Evolutionary conservation across 64 coral and sea anemone genomes (phyloP).

Genomic region (Pocillopora damicornis): DNA sequence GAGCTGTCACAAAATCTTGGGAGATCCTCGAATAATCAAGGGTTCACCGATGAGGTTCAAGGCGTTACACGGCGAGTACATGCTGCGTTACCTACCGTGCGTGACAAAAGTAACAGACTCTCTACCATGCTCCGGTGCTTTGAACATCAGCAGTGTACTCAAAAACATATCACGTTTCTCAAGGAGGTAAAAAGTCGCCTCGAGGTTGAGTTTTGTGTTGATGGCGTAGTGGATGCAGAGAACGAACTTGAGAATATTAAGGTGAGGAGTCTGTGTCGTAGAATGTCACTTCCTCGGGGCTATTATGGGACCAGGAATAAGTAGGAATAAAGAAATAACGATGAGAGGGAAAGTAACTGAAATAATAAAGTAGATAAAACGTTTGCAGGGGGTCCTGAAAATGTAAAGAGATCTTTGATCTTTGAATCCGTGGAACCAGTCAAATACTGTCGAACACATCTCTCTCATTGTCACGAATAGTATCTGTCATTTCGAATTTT

Average conservation of each 20-base stretch:
- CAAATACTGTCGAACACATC: no score
- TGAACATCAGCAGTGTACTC: constrained; percentile 62
- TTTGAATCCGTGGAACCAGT: no score
- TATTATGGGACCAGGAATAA: no score
- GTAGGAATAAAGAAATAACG: no score
- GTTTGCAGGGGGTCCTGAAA: no score
- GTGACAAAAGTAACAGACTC: constrained; percentile 51
- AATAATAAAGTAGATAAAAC: no score
- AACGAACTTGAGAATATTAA: constrained; percentile 68
- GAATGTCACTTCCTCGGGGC: no score
- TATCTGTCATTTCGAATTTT: no score
- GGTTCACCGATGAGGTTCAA: constrained; percentile 55
- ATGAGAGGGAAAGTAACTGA: no score
- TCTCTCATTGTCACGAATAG: no score
- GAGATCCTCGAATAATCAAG: constrained; percentile 49
- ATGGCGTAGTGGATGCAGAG: constrained; percentile 72
- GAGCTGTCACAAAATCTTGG: constrained; percentile 45
- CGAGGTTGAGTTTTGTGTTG: constrained; percentile 83
- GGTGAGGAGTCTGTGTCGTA: constrained; percentile 27
- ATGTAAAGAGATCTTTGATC: no score
- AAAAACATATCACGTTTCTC: constrained; percentile 80
- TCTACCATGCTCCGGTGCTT: constrained; percentile 64
- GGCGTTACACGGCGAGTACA: constrained; percentile 51
- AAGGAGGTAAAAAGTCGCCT: constrained; percentile 75
- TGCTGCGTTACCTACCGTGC: constrained; percentile 38